Base-by-base conservation (phyloP, 2,113 vertebrate species). In the Martes martes region DNA sequence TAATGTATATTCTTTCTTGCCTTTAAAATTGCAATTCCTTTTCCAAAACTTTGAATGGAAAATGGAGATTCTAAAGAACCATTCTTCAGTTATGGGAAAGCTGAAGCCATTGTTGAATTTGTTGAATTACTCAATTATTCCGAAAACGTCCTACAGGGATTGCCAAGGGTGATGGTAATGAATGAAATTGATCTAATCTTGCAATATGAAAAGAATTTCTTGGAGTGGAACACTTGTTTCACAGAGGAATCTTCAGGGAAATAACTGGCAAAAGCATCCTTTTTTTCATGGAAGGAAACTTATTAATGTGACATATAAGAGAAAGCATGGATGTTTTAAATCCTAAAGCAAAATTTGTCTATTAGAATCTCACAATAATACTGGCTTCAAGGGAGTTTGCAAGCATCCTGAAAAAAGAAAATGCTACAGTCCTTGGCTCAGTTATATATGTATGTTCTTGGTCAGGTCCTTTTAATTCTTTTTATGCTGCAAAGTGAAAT, bases 81-180 rank as follows among this genome's bases (percentile, higher is more conserved):
- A 33, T 96, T 92, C 87, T 97, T 98, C 36, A 71, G 33, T 11
- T 97, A 61, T 92, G 65, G 89, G 71, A 96, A 98, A 96, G 33
- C 55, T 96, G 81, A 97, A 97, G 55, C 67, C 79, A 84, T 93
- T 97, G 96, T 87, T 98, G 71, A 98, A 97, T 98, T 93, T 97
- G 94, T 74, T 98, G 84, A 98, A 98, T 98, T 98, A 96, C 78
- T 91, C 91, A 96, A 65, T 97, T 97, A 97, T 96, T 97, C 65
- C 47, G 31, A 88, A 96, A 94, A 98, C 24, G 1, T 89, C 24
- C 59, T 98, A 45, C 26, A 94, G 89, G 87, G 59, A 96, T 95
- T 96, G 80, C 80, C 94, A 94, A 79, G 31, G 67, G 39, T 97
- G 92, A 96, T 57, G 42, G 65, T 95, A 98, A 97, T 97, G 96